Evolutionary conservation across 2,888 invertebrate species (phyloP).

Genomic region (Siphlonurus alternatus): DNA sequence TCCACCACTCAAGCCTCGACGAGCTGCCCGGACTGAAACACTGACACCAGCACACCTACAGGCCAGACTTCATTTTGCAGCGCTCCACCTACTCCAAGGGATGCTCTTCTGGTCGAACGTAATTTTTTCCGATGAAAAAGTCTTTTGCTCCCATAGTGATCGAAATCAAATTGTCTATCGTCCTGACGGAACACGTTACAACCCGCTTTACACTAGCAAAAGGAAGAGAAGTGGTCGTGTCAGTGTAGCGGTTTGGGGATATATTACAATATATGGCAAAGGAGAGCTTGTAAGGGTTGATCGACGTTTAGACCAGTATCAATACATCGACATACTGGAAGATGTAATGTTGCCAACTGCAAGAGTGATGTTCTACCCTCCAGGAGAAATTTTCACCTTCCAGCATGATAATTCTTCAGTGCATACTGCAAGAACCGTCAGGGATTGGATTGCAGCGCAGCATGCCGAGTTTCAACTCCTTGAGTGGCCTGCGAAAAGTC

Average conservation of each 20-base stretch:
- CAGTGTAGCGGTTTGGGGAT: not conserved
- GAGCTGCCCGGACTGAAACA: not conserved
- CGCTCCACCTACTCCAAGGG: not conserved
- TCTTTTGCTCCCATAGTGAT: not conserved
- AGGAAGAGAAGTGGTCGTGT: not conserved
- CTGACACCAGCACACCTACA: not conserved
- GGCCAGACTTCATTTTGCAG: not conserved
- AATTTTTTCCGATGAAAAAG: not conserved
- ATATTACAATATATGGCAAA: not conserved
- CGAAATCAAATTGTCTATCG: not conserved
- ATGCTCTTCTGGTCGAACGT: not conserved
- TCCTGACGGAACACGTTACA: not conserved
- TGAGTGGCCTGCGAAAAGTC: not conserved
- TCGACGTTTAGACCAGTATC: not conserved
- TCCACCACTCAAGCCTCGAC: not conserved
- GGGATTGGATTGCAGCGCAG: not conserved
- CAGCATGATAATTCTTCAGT: not conserved
- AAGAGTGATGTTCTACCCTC: not conserved
- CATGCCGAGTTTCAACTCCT: not conserved
- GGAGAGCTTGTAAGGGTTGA: not conserved
- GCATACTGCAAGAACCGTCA: not conserved
- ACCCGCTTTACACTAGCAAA: not conserved
- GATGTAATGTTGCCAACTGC: not conserved
- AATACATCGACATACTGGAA: not conserved
- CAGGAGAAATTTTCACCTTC: not conserved